Evolutionary conservation across 2,888 invertebrate species (phyloP), one percentile per base, ranked within the genome.

Genomic region (Myopa tessellatipennis): DNA sequence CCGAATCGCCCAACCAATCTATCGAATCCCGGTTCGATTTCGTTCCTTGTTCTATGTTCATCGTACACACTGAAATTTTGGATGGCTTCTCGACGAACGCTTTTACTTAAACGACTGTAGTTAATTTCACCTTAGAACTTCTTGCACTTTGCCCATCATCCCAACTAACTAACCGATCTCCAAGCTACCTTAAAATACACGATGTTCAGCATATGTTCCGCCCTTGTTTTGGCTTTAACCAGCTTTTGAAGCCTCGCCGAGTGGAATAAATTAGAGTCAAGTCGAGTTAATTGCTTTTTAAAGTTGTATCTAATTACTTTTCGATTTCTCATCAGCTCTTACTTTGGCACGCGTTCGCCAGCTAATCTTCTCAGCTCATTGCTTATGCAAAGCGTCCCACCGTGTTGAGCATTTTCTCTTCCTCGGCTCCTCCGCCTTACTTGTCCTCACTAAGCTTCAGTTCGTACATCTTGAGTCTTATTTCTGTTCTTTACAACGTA

Each of bases 241-340:
- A 36, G 52, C 34, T n/a, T 69, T 18, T 14, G 10, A 14, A 8
- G 3, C 50, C 50, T 50, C 50, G 10, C 26, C 26, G 26, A 26
- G 26, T 26, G 26, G 26, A 26, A 26, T 26, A 45, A 10, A 45
- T 45, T 10, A 45, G 10, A 45, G 45, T 50, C 69, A 50, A 69
- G 26, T 45, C 26, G 26, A 50, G 83, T 87, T 87, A 87, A 87
- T 87, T 87, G 87, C 87, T 86, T 86, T 86, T 85, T 87, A 87
- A 87, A 86, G 84, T 85, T 82, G 81, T 84, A 85, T 84, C 84
- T 87, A 75, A 75, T 75, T 75, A 75, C 58, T 69, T 75, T 75
- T 60, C 69, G 69, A 75, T 75, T 60, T 69, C 45, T 26, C 26
- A 60, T 58, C 45, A 45, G 45, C 45, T 8, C 10, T 45, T 8